Evolutionary conservation across 2,888 invertebrate species (phyloP).

Genomic region (Erebia epiphron): DNA sequence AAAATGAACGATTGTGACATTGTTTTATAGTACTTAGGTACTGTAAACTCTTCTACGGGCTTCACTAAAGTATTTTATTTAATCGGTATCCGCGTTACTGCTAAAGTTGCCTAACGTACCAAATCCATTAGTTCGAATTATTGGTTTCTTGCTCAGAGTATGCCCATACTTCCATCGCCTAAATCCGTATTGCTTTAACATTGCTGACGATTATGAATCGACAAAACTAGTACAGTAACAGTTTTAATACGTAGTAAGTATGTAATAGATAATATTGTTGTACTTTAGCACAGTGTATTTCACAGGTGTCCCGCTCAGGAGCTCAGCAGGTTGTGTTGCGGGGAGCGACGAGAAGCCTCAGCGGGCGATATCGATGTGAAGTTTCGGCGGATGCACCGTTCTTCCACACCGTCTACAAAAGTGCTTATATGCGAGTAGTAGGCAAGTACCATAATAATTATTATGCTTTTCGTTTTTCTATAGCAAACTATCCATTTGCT

Average conservation of each 20-base stretch:
- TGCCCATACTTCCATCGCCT: too few species aligned
- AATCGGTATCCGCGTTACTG: too few species aligned
- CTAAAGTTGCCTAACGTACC: too few species aligned
- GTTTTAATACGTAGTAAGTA: too few species aligned
- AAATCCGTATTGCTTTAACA: too few species aligned
- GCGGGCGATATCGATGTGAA: slow-evolving; percentile 89
- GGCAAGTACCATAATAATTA: slow-evolving; percentile 80
- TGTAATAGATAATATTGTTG: too few species aligned
- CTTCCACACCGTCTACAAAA: slow-evolving; percentile 86
- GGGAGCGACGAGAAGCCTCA: slow-evolving; percentile 85
- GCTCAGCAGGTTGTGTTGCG: slow-evolving; percentile 86
- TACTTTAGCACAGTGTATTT: not conserved
- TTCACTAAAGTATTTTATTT: not conserved
- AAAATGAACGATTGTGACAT: slow-evolving; percentile 45
- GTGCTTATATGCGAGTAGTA: slow-evolving; percentile 87
- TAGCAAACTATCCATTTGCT: too few species aligned
- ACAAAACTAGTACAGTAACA: too few species aligned
- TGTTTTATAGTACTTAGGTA: slow-evolving; percentile 8
- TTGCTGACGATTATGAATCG: too few species aligned
- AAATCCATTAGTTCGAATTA: too few species aligned
- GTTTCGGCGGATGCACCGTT: slow-evolving; percentile 89
- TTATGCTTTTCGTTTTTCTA: not conserved
- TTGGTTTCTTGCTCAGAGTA: too few species aligned
- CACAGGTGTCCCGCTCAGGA: slow-evolving; percentile 85
- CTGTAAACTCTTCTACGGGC: not conserved